Evolutionary conservation across 2,797 vertebrate species (phyloP).

Genomic region (Buphagus erythrorhynchus): DNA sequence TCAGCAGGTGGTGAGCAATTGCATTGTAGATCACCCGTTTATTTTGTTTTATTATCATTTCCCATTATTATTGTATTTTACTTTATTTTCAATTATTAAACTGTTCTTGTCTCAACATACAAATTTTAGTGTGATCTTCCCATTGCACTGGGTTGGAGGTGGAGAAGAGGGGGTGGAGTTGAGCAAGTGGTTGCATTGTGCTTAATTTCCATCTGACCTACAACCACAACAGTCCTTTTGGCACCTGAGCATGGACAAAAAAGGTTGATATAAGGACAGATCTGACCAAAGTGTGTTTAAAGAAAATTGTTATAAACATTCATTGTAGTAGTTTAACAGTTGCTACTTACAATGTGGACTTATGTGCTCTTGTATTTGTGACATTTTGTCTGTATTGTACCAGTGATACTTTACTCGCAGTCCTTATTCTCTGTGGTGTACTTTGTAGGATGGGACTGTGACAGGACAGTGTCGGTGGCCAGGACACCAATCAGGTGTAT

Average conservation of each 20-base stretch:
- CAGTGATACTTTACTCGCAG: neutral
- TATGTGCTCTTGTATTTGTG: fast-evolving
- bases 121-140: neutral
- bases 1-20: neutral
- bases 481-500: too few relatives aligned
- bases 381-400: neutral
- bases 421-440: neutral
- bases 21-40: neutral
- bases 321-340: neutral
- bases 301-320: neutral
- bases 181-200: neutral
- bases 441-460: neutral
- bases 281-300: neutral
- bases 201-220: neutral
- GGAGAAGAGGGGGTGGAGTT: neutral
- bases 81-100: neutral
- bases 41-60: neutral
- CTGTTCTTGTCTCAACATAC: neutral
- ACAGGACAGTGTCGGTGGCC: fast-evolving
- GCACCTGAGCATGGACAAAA: neutral
- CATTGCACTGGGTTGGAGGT: neutral
- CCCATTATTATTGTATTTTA: neutral
- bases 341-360: neutral
- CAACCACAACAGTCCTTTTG: neutral
- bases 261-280: neutral